phyloP scores from a whole-genome alignment of 1,140 invertebrate species.

The Eufriesea mexicana region DNA sequence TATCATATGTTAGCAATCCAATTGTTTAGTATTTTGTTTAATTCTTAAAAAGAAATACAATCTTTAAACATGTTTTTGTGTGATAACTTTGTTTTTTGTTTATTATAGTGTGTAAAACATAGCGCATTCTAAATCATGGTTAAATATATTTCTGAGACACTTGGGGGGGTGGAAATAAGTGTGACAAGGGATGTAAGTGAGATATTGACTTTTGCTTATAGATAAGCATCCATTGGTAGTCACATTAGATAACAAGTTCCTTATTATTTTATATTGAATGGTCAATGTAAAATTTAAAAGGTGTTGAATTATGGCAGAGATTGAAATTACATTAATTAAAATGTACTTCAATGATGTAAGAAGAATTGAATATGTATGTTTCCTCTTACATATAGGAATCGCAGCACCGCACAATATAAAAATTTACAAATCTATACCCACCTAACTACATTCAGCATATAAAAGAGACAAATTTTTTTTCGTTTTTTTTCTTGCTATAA shows the following conservation, averaged over 20 bases:
- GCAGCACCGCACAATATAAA: constrained; percentile 57
- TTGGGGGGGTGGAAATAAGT: constrained; percentile 79
- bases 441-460: constrained; percentile 77
- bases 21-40: constrained; percentile 3
- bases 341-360: constrained; percentile 14
- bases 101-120: constrained; percentile 29
- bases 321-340: constrained; percentile 38
- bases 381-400: constrained; percentile 75
- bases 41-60: constrained; percentile 6
- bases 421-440: constrained; percentile 66
- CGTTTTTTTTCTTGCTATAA: constrained; percentile 1
- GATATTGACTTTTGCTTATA: constrained; percentile 65
- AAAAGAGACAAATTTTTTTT: constrained; percentile 15
- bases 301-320: constrained; percentile 50
- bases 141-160: constrained; percentile 70
- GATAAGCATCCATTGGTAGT: constrained; percentile 44
- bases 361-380: constrained; percentile 81
- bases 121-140: constrained; percentile 29
- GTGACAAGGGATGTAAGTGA: constrained; percentile 82
- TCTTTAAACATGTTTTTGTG: not conserved
- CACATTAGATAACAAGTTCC: constrained; percentile 29
- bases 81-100: constrained; percentile 18
- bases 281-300: constrained; percentile 36
- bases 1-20: constrained; percentile 22
- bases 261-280: constrained; percentile 28